These are phyloP conservation scores for Oreochromis mossambicus DNA, from an alignment of 2,797 vertebrate genomes.

Conservation along the genomic window DNA sequence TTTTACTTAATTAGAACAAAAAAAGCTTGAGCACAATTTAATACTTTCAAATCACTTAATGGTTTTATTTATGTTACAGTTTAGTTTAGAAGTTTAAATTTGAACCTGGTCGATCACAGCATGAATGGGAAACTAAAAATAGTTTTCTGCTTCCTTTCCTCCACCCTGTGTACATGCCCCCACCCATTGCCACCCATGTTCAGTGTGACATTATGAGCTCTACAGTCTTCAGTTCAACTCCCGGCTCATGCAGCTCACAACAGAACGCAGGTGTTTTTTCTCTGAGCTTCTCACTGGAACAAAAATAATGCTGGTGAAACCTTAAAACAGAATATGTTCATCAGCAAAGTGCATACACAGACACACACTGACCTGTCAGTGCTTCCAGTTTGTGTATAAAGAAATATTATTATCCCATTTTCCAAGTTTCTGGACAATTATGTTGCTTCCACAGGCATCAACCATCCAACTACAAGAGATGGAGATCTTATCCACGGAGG, in stretches of 20 bases:
- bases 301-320: not conserved
- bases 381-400: not conserved
- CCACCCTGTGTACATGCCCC: not conserved
- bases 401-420: not conserved
- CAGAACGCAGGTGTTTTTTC: not conserved
- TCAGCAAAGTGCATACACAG: not conserved
- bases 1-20: not conserved
- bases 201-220: conserved; percentile 19
- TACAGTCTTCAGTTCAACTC: not conserved
- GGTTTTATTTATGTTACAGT: not conserved
- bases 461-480: not conserved
- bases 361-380: not conserved
- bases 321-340: not conserved
- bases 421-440: not conserved
- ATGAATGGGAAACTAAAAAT: not conserved
- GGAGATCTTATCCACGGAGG: not conserved
- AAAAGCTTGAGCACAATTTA: not conserved
- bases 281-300: not conserved
- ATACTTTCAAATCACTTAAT: not conserved
- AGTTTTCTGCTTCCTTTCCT: not conserved
- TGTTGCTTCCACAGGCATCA: not conserved
- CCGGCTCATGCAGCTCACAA: conserved; percentile 20
- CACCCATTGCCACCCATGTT: not conserved
- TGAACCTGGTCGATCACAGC: accelerated
- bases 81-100: not conserved